A percentile compares a stretch with the other conserved stretches of the same genome.
Evolutionary conservation across 1,140 invertebrate species (phyloP).

Genomic region (Grapholita molesta): DNA sequence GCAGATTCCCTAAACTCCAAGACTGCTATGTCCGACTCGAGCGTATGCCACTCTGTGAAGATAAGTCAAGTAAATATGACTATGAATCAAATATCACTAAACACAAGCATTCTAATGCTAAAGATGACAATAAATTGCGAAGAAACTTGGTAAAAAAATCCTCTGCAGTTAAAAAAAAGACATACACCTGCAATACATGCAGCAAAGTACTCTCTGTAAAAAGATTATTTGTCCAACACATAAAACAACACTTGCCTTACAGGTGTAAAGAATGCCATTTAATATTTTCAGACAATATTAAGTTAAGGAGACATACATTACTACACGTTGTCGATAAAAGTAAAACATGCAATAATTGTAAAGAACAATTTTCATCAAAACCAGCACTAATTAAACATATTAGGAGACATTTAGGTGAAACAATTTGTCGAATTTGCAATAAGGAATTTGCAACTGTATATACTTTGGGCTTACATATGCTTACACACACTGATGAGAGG

Average conservation of each 20-base stretch:
- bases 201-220: not conserved
- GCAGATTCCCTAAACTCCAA: not conserved
- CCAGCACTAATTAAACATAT: not conserved
- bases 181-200: not conserved
- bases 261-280: not conserved
- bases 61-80: not conserved
- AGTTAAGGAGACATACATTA: not conserved
- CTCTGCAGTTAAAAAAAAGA: not conserved
- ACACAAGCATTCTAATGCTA: not conserved
- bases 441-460: conserved; percentile 16
- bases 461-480: conserved; percentile 17
- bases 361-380: not conserved
- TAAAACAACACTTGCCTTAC: not conserved
- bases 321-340: not conserved
- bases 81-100: not conserved
- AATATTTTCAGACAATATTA: not conserved
- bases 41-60: not conserved
- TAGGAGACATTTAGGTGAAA: not conserved
- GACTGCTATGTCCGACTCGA: not conserved
- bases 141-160: not conserved
- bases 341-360: not conserved
- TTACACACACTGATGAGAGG: not conserved
- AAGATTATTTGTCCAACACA: not conserved
- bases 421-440: conserved; percentile 17
- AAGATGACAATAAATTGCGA: not conserved